Conservation (phyloP, 2,888 invertebrate genomes). For the Heliconius cydno region DNA sequence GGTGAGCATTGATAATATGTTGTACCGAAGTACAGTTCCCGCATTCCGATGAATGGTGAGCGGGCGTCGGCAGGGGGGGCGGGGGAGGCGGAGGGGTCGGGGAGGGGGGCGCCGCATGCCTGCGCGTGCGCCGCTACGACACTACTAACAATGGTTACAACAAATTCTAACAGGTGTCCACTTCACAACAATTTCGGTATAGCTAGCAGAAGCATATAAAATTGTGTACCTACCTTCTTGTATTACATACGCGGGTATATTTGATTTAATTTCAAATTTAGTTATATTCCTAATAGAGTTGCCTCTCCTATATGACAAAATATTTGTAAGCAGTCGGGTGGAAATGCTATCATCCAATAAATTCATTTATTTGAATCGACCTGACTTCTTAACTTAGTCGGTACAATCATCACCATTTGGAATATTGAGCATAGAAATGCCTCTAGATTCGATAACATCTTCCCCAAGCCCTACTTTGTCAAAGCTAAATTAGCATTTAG, state of each 20-base stretch:
- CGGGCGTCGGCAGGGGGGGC: slow-evolving; percentile 51
- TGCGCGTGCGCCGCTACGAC: slow-evolving; percentile 71
- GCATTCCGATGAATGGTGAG: slow-evolving; percentile 76
- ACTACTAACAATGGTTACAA: slow-evolving; percentile 64
- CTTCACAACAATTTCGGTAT: slow-evolving; percentile 61
- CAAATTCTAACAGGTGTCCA: slow-evolving; percentile 74
- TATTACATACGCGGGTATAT: slow-evolving; percentile 19
- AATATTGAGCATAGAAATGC: no score
- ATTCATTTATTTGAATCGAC: neutral
- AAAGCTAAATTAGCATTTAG: no score
- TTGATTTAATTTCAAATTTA: slow-evolving; percentile 16
- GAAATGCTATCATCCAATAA: neutral
- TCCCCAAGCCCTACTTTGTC: no score
- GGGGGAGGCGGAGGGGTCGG: slow-evolving; percentile 52
- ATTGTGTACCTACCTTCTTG: slow-evolving; percentile 45
- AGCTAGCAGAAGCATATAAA: slow-evolving; percentile 54
- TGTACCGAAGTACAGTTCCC: slow-evolving; percentile 69
- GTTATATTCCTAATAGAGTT: neutral
- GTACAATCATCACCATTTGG: neutral
- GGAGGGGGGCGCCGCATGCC: slow-evolving; percentile 65
- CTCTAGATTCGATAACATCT: no score
- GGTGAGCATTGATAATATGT: slow-evolving; percentile 69
- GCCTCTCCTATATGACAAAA: neutral
- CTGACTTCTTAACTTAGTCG: neutral
- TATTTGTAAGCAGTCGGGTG: neutral